These are phyloP conservation scores for Mormyrus lacerda DNA, from an alignment of 2,113 vertebrate genomes.

Conservation along the genomic window DNA sequence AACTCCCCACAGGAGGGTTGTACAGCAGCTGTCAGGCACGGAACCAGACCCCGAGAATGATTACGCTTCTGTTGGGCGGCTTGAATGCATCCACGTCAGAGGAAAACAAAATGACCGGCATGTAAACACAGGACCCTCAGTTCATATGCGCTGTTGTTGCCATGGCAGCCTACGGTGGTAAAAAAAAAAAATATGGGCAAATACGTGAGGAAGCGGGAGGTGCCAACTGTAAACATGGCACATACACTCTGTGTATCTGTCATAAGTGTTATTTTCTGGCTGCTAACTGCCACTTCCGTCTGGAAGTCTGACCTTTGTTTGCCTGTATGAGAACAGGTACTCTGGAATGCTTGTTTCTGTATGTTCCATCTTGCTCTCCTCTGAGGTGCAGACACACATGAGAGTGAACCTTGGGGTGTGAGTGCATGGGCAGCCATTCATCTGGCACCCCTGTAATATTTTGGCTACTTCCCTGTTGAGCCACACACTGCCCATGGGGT, in stretches of 20 bases:
- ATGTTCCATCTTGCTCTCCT: not conserved
- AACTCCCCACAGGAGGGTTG: not conserved
- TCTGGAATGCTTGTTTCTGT: not conserved
- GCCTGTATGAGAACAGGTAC: not conserved
- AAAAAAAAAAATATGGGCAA: constrained; percentile 6
- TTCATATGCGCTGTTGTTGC: not conserved
- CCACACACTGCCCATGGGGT: not conserved
- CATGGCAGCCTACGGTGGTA: not conserved
- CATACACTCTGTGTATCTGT: not conserved
- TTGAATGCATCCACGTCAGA: not conserved
- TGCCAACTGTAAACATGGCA: not conserved
- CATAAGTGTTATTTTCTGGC: not conserved
- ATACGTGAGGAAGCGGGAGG: not conserved
- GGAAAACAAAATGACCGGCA: not conserved
- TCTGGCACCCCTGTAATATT: not conserved
- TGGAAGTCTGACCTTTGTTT: not conserved
- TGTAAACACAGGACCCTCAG: not conserved
- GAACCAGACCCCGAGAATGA: not conserved
- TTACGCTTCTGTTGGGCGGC: not conserved
- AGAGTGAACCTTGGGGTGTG: not conserved
- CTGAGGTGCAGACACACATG: not conserved
- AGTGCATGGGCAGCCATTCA: not conserved
- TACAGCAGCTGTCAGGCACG: not conserved
- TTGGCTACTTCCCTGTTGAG: not conserved
- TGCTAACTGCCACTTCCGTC: not conserved